Evolutionary conservation across 2,797 vertebrate species (phyloP).

Genomic region (Sciaenops ocellatus): DNA sequence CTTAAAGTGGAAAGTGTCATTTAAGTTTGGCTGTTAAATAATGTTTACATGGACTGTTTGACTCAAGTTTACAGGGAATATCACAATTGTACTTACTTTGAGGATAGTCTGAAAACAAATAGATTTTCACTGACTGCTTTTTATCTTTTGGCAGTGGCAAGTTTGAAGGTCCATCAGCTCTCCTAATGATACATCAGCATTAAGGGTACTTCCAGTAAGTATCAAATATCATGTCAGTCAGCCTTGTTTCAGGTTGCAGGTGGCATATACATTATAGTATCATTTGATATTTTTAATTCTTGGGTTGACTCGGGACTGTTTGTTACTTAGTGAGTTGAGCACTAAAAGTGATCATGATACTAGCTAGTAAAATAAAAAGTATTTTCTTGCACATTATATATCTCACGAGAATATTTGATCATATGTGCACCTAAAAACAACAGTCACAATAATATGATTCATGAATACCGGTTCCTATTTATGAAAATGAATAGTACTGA

Average conservation of each 20-base stretch:
- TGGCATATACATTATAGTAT: background rate
- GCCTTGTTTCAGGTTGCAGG: background rate
- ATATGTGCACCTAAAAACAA: background rate
- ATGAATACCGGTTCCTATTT: background rate
- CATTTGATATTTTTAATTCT: background rate
- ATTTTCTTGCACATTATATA: background rate
- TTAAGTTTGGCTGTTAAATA: background rate
- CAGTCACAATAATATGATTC: background rate
- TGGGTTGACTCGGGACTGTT: background rate
- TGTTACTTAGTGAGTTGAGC: background rate
- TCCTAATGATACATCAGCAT: conserved; percentile 78
- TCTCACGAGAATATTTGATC: background rate
- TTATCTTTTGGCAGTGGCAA: conserved; percentile 60
- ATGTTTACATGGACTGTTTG: background rate
- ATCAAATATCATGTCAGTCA: conserved; percentile 10
- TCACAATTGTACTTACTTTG: background rate
- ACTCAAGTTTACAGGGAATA: background rate
- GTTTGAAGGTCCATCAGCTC: conserved; percentile 63
- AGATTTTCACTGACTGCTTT: conserved; percentile 7
- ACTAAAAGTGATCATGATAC: background rate
- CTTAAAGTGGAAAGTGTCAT: background rate
- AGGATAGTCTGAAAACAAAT: background rate
- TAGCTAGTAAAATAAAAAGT: background rate
- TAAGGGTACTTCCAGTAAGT: conserved; percentile 78
- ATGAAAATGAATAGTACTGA: background rate